phyloP scores from a whole-genome alignment of 2,113 vertebrate genomes.

The Ictalurus punctatus region DNA sequence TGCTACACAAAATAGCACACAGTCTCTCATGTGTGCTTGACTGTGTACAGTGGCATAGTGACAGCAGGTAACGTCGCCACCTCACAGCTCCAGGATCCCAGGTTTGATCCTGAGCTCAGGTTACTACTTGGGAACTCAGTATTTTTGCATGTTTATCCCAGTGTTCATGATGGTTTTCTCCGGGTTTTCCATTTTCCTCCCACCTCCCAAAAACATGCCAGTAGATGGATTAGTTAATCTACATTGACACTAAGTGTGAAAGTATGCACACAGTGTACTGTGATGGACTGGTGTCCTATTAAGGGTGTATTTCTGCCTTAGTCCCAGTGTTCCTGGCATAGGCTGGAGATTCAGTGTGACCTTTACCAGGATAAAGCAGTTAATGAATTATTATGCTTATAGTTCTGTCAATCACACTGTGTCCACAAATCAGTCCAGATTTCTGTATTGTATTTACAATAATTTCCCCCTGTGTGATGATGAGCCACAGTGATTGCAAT shows the following conservation, averaged over 20 bases:
- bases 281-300: background rate
- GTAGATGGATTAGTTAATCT: background rate
- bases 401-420: background rate
- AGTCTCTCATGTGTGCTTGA: too few species aligned
- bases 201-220: background rate
- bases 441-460: background rate
- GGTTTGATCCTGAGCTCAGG: background rate
- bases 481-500: background rate
- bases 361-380: background rate
- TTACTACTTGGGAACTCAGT: background rate
- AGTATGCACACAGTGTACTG: background rate
- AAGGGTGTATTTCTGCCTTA: background rate
- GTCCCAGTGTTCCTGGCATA: background rate
- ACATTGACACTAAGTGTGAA: background rate
- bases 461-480: background rate
- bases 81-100: background rate
- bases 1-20: background rate
- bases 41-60: background rate
- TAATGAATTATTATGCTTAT: background rate
- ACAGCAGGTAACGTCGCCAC: background rate
- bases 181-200: background rate
- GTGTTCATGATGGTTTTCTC: background rate
- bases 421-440: background rate
- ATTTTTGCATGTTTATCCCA: background rate
- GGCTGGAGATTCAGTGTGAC: background rate